Percentiles rank a stretch among this genome's conserved stretches.
Conservation (phyloP, 2,888 invertebrate species). For the Plemyria rubiginata region DNA sequence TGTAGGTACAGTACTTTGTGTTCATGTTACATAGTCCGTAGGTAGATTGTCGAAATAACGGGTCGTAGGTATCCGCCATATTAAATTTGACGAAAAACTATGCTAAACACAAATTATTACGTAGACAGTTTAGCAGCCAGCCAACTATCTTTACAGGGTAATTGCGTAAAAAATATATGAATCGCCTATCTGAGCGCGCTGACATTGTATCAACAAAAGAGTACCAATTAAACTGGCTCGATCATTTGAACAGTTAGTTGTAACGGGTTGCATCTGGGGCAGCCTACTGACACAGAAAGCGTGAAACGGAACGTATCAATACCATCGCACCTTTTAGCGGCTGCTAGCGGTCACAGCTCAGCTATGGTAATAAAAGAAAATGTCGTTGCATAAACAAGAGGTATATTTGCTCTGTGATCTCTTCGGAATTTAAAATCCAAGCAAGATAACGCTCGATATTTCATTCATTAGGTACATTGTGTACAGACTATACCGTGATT, state of each 20-base stretch:
- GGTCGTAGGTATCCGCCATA: neutral
- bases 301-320: slow-evolving; percentile 59
- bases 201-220: slow-evolving; percentile 64
- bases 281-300: slow-evolving; percentile 79
- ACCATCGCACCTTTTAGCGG: slow-evolving; percentile 46
- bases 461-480: no score
- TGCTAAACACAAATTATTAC: slow-evolving; percentile 5
- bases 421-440: slow-evolving; percentile 60
- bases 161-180: slow-evolving; percentile 28
- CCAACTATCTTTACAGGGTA: slow-evolving; percentile 22
- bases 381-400: slow-evolving; percentile 6
- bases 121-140: slow-evolving; percentile 7
- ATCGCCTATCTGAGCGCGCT: slow-evolving; percentile 44
- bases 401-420: slow-evolving; percentile 46
- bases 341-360: slow-evolving; percentile 32
- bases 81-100: neutral
- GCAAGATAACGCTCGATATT: no score
- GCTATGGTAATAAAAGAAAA: slow-evolving; percentile 16
- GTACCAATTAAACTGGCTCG: slow-evolving; percentile 64
- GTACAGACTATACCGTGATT: no score
- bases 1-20: neutral
- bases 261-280: slow-evolving; percentile 78
- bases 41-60: slow-evolving; percentile 5
- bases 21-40: neutral
- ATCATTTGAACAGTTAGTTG: slow-evolving; percentile 77